These are phyloP conservation scores for Dendrolimus punctatus DNA, from an alignment of 1,140 invertebrate genomes.

Conservation along the genomic window DNA sequence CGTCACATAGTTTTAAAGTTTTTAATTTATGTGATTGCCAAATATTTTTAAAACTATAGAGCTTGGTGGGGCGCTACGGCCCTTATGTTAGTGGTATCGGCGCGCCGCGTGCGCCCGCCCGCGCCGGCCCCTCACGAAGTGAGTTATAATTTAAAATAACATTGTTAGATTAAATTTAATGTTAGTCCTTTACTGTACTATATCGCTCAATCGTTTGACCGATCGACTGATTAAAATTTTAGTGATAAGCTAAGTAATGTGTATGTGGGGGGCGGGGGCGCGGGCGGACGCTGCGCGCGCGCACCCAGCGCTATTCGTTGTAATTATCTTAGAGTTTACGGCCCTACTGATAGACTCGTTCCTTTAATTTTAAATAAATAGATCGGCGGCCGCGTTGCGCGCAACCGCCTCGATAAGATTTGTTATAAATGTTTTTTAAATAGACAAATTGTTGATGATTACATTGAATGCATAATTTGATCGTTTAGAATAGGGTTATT, in stretches of 20 bases:
- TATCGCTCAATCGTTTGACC: conserved; percentile 71
- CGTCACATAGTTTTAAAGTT: conserved; percentile 67
- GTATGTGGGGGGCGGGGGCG: conserved; percentile 26
- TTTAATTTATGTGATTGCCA: conserved; percentile 69
- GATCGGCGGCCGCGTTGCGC: conserved; percentile 14
- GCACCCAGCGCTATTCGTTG: conserved; percentile 32
- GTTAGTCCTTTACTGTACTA: conserved; percentile 71
- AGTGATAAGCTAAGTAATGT: conserved; percentile 69
- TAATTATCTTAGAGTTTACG: conserved; percentile 50
- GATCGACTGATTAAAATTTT: conserved; percentile 72
- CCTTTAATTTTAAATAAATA: conserved; percentile 46
- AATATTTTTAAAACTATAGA: conserved; percentile 66
- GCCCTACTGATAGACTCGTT: conserved; percentile 37
- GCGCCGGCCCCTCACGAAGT: conserved; percentile 43
- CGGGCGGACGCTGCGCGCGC: conserved; percentile 31
- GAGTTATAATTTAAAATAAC: conserved; percentile 70
- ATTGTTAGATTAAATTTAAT: conserved; percentile 72
- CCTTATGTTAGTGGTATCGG: conserved; percentile 25
- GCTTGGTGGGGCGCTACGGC: conserved; percentile 30
- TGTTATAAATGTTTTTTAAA: conserved; percentile 63
- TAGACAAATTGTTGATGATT: conserved; percentile 60
- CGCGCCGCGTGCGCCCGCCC: conserved; percentile 29
- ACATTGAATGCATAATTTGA: conserved; percentile 67
- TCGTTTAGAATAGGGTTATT: conserved; percentile 68
- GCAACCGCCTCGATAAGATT: conserved; percentile 42